Percentiles rank a stretch among this genome's conserved stretches.
These are phyloP conservation scores for Sisyra nigra DNA, from an alignment of 2,888 invertebrate genomes.

Conservation along the genomic window DNA sequence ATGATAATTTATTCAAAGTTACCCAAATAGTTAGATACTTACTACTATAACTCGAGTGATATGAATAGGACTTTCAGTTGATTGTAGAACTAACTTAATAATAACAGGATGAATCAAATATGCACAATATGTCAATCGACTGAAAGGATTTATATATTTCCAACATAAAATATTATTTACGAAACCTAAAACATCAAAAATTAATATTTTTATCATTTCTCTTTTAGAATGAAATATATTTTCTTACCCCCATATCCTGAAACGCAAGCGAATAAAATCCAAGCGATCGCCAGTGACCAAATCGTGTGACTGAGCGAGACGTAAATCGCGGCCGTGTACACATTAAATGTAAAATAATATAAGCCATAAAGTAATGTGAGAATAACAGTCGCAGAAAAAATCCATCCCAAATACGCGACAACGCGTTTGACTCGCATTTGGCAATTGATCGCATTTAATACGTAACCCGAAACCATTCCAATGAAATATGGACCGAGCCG, in stretches of 20 bases:
- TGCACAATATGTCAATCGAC: conserved; percentile 35
- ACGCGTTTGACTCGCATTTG: not conserved
- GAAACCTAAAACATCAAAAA: conserved; percentile 22
- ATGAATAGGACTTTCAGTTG: conserved; percentile 30
- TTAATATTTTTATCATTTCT: conserved; percentile 8
- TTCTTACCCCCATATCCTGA: conserved; percentile 28
- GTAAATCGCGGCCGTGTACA: conserved; percentile 22
- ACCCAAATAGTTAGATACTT: conserved; percentile 20
- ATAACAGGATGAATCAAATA: conserved; percentile 35
- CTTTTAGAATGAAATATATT: conserved; percentile 9
- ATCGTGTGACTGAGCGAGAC: conserved; percentile 27
- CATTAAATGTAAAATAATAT: conserved; percentile 19
- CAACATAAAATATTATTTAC: conserved; percentile 29
- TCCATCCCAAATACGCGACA: conserved; percentile 16
- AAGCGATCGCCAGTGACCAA: conserved; percentile 28
- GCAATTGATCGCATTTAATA: conserved; percentile 12
- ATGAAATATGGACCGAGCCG: conserved; percentile 18
- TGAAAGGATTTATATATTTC: conserved; percentile 31
- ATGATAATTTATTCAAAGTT: conserved; percentile 3
- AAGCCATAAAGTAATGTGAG: conserved; percentile 23
- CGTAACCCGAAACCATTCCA: conserved; percentile 15
- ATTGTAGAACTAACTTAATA: conserved; percentile 29
- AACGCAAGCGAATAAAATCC: conserved; percentile 28
- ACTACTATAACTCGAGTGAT: conserved; percentile 29
- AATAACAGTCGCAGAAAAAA: conserved; percentile 18